Base-by-base conservation (phyloP, 2,797 vertebrate species). In the Ptychobarbus kaznakovi region DNA sequence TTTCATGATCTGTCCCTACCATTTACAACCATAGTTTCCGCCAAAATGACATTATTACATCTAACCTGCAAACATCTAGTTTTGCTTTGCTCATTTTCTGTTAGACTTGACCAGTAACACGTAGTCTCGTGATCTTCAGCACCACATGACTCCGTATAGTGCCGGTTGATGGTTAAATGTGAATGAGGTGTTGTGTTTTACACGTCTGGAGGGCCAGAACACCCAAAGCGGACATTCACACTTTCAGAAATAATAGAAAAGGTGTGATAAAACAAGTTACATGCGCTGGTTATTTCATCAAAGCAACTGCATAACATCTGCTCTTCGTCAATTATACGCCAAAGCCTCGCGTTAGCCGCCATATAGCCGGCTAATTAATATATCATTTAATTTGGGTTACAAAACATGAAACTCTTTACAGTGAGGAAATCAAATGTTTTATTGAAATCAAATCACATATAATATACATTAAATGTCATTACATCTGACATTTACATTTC, bases 201-300 rank as follows among this genome's bases (percentile, higher is more conserved):
- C 88, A 87, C 75, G 3, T 88, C 89, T 91, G 88, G 90, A 87
- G 88, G 86, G 2, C 69, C 89, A 92, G 20, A 35, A 74, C 35
- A 63, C 18, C 92, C 92, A 92, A 69, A 80, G 80, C 49, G 44
- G 87, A 93, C 92, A 92, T 93, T 94, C 93, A 93, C 93, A 94
- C 93, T 87, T 94, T 91, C 87, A 87, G 89, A 88, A 81, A 89
- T 90, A 80, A 66, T 42, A 80, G 56, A n/a, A 13, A 25, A 70
- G 46, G 89, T 88, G 91, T 90, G 87, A 91, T 89, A 88, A 68
- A n/a, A 75, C 22, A 18, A 18, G 69, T 87, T 51, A 80, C 20
- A 28, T 11, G 65, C 73, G 53, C 61, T 63, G 51, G 20, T 56
- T 35, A 40, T 86, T 88, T 83, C 66, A 83, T 80, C 76, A 85